Evolutionary conservation across 64 coral and sea anemone species (phyloP).

Genomic region (Dendrophyllia cribrosa): DNA sequence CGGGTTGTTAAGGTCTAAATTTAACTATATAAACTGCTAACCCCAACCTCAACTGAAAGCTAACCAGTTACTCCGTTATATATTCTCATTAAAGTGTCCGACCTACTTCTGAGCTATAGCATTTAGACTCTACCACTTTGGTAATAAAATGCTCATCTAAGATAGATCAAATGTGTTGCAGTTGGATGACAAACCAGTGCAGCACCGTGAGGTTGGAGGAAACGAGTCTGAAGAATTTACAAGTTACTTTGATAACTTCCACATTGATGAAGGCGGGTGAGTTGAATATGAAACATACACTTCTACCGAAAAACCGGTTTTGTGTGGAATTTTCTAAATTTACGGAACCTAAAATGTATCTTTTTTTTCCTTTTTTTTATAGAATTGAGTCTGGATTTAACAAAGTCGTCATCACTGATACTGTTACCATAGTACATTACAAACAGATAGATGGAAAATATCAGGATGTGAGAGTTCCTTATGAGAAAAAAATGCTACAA

Average conservation of each 20-base stretch:
- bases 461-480: neutral
- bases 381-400: slow-evolving; percentile 21
- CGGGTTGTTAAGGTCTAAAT: no score
- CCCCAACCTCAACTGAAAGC: no score
- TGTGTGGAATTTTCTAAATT: no score
- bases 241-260: slow-evolving; percentile 37
- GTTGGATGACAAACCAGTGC: slow-evolving; percentile 84
- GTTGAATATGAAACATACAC: neutral
- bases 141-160: no score
- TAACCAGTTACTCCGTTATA: no score
- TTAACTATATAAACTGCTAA: no score
- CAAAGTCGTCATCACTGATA: neutral
- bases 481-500: neutral
- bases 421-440: neutral
- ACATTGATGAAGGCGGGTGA: slow-evolving; percentile 62
- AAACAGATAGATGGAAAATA: neutral
- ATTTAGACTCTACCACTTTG: no score
- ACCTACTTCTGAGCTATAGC: no score
- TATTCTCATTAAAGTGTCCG: no score
- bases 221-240: slow-evolving; percentile 61
- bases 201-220: slow-evolving; percentile 78
- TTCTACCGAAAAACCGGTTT: no score
- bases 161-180: neutral
- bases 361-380: neutral
- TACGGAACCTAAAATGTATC: no score